A percentile compares a stretch with the other conserved stretches of the same genome.
Conservation (phyloP, 92 coral and sea anemone genomes). For the Zoanthus sociatus region DNA sequence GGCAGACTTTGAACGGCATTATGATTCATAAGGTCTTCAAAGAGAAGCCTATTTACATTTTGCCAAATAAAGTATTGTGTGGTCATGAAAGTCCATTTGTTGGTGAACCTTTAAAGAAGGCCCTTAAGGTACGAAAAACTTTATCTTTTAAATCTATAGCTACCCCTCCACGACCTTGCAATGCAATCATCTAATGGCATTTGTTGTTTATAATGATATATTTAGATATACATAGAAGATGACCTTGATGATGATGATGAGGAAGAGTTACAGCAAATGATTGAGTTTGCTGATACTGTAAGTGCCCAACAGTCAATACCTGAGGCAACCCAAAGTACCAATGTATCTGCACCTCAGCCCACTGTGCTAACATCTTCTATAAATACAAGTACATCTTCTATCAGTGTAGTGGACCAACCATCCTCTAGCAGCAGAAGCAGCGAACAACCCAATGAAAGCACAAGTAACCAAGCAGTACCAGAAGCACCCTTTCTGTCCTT, state of each 20-base stretch:
- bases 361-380: slow-evolving; percentile 4
- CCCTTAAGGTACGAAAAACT: slow-evolving; percentile 1
- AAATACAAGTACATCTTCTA: slow-evolving; percentile 2
- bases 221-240: neutral
- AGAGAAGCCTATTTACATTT: slow-evolving; percentile 34
- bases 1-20: slow-evolving; percentile 41
- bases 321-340: slow-evolving; percentile 6
- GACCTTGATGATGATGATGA: slow-evolving; percentile 1
- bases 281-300: slow-evolving; percentile 4
- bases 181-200: slow-evolving; percentile 1
- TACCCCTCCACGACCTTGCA: slow-evolving; percentile 8
- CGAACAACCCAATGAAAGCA: slow-evolving; percentile 6
- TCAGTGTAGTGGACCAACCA: slow-evolving; percentile 6
- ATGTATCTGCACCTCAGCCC: slow-evolving; percentile 7
- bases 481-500: slow-evolving; percentile 3
- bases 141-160: slow-evolving; percentile 1
- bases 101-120: slow-evolving; percentile 4
- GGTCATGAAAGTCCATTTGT: slow-evolving; percentile 23
- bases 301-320: slow-evolving; percentile 6
- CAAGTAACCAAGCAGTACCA: slow-evolving; percentile 6
- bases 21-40: slow-evolving; percentile 56
- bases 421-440: slow-evolving; percentile 4
- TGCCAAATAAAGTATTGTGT: slow-evolving; percentile 47
- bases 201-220: neutral
- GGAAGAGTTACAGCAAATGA: neutral